Evolutionary conservation across 1,140 invertebrate genomes (phyloP).

Genomic region (Orussus abietinus): DNA sequence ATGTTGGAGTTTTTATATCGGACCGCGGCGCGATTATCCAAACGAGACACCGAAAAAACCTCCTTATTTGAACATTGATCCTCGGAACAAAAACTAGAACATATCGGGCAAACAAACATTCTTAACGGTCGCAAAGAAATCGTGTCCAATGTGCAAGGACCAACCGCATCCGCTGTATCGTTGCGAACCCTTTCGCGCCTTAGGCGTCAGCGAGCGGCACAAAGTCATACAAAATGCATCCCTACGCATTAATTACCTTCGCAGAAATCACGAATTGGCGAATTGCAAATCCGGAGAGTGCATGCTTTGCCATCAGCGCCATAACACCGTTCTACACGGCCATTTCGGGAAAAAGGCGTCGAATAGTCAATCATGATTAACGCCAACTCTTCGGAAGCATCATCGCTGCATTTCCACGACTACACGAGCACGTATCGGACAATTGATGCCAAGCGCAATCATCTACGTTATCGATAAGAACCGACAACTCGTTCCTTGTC

Average conservation of each 20-base stretch:
- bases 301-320: too few species aligned
- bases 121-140: neutral
- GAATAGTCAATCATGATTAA: too few species aligned
- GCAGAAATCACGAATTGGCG: neutral
- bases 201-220: neutral
- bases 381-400: too few species aligned
- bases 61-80: too few species aligned
- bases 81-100: neutral
- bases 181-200: neutral
- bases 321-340: too few species aligned
- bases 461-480: constrained; percentile 7
- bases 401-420: too few species aligned
- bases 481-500: constrained; percentile 10
- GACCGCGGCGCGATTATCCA: neutral
- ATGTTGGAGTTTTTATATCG: constrained; percentile 8
- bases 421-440: too few species aligned
- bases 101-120: neutral
- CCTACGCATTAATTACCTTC: constrained; percentile 9
- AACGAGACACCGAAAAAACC: neutral
- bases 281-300: constrained; percentile 3
- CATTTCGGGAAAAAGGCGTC: too few species aligned
- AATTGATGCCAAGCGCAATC: constrained; percentile 5
- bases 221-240: neutral
- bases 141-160: neutral
- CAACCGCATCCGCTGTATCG: neutral